Conservation (phyloP, 1,140 invertebrate species). For the Anastrepha obliqua region DNA sequence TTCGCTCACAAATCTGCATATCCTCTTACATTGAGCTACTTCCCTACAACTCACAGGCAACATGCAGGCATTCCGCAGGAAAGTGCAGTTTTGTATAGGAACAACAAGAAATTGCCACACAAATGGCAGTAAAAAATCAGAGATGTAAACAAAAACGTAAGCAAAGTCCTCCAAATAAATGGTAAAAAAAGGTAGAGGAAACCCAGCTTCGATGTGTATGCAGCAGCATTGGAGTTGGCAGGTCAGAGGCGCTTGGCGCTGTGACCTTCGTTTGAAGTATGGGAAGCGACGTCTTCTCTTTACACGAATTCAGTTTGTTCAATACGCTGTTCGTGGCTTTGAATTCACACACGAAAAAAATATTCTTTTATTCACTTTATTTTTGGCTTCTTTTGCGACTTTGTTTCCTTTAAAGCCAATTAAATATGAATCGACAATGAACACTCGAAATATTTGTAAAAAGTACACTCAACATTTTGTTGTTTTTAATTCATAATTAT, state of each 20-base stretch:
- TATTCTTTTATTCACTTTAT: background rate
- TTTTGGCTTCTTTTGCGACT: background rate
- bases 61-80: background rate
- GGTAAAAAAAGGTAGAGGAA: too few relatives aligned
- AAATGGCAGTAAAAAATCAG: background rate
- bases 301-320: background rate
- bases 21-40: background rate
- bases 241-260: constrained; percentile 8
- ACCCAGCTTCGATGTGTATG: background rate
- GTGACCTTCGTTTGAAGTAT: constrained; percentile 36
- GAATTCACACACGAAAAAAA: constrained; percentile 15
- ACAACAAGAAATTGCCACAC: background rate
- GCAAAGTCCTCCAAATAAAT: background rate
- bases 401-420: constrained; percentile 3
- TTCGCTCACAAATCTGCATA: background rate
- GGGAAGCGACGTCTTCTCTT: constrained; percentile 8
- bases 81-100: background rate
- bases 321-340: background rate
- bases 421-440: background rate
- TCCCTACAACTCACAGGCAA: background rate
- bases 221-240: background rate
- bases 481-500: constrained; percentile 23
- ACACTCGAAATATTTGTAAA: background rate
- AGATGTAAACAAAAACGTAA: constrained; percentile 7
- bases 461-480: background rate